Evolutionary conservation across 2,113 vertebrate species (phyloP).

Genomic region (Indri indri): DNA sequence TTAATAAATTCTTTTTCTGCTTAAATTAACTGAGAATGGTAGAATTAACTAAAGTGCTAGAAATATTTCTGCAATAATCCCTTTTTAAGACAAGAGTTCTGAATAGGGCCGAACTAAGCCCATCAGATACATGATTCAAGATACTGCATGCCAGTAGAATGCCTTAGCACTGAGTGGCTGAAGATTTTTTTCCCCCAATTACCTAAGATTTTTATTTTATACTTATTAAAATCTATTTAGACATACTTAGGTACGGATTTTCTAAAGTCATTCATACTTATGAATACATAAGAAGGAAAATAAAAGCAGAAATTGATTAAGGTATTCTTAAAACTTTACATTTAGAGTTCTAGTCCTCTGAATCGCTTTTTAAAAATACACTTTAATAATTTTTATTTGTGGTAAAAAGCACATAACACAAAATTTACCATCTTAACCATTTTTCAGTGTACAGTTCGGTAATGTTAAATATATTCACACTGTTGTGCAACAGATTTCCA

Average conservation of each 20-base stretch:
- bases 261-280: not conserved
- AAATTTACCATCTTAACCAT: not conserved
- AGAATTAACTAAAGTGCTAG: not conserved
- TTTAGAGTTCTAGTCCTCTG: not conserved
- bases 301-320: slow-evolving; percentile 17
- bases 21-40: not conserved
- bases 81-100: not conserved
- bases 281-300: not conserved
- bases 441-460: not conserved
- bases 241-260: not conserved
- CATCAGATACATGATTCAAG: not conserved
- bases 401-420: not conserved
- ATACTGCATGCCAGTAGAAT: not conserved
- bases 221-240: not conserved
- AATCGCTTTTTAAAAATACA: not conserved
- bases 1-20: not conserved
- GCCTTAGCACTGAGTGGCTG: not conserved
- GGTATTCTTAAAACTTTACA: not conserved
- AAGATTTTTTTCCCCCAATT: not conserved
- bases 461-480: not conserved
- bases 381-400: not conserved
- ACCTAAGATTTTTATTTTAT: not conserved
- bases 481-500: not conserved
- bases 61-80: not conserved
- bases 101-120: not conserved